A percentile compares a stretch with the other conserved stretches of the same genome.
phyloP scores from a whole-genome alignment of 2,797 vertebrate genomes.

The Pampus argenteus region DNA sequence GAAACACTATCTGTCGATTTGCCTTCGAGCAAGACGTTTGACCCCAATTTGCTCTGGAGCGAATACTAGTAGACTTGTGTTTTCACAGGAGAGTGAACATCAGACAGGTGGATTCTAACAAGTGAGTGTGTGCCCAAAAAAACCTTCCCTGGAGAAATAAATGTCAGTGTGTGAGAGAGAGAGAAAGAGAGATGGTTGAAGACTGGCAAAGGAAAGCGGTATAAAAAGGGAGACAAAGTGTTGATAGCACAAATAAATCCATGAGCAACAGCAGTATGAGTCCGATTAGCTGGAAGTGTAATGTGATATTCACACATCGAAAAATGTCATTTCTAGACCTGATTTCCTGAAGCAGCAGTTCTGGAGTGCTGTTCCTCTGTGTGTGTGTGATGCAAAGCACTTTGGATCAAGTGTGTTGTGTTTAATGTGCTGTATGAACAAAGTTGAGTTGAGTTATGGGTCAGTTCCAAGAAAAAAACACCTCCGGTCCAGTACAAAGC shows the following conservation, averaged over 20 bases:
- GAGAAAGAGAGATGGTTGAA: not conserved
- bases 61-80: constrained; percentile 12
- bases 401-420: too few species aligned
- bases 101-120: constrained; percentile 49
- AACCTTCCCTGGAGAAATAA: constrained; percentile 28
- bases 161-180: constrained; percentile 19
- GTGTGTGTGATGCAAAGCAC: too few species aligned
- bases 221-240: not conserved
- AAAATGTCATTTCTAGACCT: not conserved
- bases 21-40: constrained; percentile 30
- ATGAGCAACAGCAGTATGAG: not conserved
- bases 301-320: not conserved
- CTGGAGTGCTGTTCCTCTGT: too few species aligned
- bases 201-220: not conserved
- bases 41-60: constrained; percentile 36
- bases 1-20: constrained; percentile 12
- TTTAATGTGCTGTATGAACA: too few species aligned
- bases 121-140: constrained; percentile 1
- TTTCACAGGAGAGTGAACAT: constrained; percentile 50
- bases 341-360: constrained; percentile 1
- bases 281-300: not conserved
- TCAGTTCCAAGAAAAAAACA: not conserved
- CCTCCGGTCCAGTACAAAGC: not conserved
- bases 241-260: not conserved
- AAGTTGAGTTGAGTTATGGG: too few species aligned